These are phyloP conservation scores for Clitarchus hookeri DNA, from an alignment of 2,888 invertebrate species.

Conservation along the genomic window DNA sequence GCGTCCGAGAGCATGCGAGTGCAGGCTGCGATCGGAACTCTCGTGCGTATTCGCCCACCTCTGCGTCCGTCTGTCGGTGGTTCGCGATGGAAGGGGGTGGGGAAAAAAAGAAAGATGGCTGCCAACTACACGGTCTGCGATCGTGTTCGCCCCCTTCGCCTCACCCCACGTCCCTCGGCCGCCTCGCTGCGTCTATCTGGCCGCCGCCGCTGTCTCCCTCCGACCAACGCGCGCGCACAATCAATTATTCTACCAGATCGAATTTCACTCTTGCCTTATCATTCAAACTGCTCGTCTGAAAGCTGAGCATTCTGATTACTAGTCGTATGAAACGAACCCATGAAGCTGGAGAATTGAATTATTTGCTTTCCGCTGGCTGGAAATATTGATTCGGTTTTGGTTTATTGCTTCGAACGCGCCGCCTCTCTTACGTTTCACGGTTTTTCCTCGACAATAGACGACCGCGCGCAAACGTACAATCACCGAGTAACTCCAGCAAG, in stretches of 20 bases:
- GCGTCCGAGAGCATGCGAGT: no score
- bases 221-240: not conserved
- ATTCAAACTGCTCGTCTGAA: slow-evolving; percentile 14
- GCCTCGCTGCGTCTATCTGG: not conserved
- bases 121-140: slow-evolving; percentile 1
- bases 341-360: slow-evolving; percentile 10
- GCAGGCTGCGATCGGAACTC: not conserved
- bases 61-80: not conserved
- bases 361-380: slow-evolving; percentile 1
- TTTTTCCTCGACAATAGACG: no score
- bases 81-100: not conserved
- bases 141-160: not conserved
- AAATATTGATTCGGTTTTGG: slow-evolving; percentile 2
- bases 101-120: not conserved
- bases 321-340: not conserved
- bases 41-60: slow-evolving; percentile 5
- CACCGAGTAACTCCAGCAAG: no score
- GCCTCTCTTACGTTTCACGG: not conserved
- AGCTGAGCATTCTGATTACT: not conserved
- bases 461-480: no score
- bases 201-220: not conserved
- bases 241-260: slow-evolving; percentile 14
- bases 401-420: slow-evolving; percentile 11
- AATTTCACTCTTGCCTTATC: slow-evolving; percentile 14
- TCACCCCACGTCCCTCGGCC: not conserved